Evolutionary conservation across 2,797 vertebrate species (phyloP), one percentile per base, ranked within the genome.

Genomic region (Pelochelys cantorii): DNA sequence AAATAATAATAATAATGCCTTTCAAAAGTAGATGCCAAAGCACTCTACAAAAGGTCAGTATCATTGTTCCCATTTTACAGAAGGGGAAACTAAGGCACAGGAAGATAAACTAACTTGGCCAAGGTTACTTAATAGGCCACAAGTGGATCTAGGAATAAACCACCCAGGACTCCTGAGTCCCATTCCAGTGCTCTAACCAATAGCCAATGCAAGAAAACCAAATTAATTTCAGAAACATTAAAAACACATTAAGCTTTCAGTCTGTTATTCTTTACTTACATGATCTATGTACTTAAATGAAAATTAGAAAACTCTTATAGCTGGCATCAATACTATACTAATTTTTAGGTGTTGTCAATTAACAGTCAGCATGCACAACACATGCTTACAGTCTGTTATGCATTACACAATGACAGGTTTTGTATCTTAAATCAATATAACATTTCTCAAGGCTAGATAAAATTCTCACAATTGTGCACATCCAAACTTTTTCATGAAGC

Each of bases 191-290:
- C 15, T 68, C 65, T n/a, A 68, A 68, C 65, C 65, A 68, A 15
- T 18, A 68, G 9, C 3, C 17, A 68, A 68, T 68, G 20, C n/a
- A 34, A 65, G 85, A 94, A 95, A 80, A 3, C 2, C 13, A 93
- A 91, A 95, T 86, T 85, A 83, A 90, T 91, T 84, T 88, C 92
- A 95, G 93, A 93, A 71, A 52, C 85, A 95, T 93, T 93, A 54
- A 93, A 81, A 2, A 3, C 94, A 88, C 8, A 95, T 92, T 95
- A 95, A 90, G 85, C 57, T 80, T 93, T 91, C 85, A 77, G 14
- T 81, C 25, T 93, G 87, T 89, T 77, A 31, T 3, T 57, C 27
- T 29, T 65, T 59, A 81, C 68, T 52, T 4, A n/a, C 31, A 74
- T 57, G 77, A 85, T 34, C 91, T 3, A 25, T 84, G 86, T 4